Conservation (phyloP, 2,113 vertebrate species). For the Hemibagrus wyckioides region DNA sequence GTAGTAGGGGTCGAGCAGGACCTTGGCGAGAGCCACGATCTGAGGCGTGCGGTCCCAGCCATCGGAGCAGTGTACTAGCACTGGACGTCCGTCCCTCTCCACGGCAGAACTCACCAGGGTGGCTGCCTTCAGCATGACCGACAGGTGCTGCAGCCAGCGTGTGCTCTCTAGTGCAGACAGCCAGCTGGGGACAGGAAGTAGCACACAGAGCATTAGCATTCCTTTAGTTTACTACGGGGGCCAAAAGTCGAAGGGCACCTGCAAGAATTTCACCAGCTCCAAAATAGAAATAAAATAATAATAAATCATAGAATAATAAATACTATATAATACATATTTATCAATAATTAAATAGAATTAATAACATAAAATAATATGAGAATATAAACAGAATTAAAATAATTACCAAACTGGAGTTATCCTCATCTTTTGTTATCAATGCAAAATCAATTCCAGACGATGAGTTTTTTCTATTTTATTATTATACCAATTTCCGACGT, state of each 20-base stretch:
- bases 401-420: too few relatives aligned
- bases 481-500: too few relatives aligned
- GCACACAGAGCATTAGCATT: neutral
- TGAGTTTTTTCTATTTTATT: neutral
- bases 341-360: too few relatives aligned
- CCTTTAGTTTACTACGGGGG: neutral
- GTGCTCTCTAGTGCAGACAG: conserved; percentile 95
- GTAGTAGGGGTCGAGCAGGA: conserved; percentile 95
- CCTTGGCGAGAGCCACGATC: conserved; percentile 91
- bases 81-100: conserved; percentile 90
- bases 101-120: conserved; percentile 89
- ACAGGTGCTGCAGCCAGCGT: conserved; percentile 97
- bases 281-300: neutral
- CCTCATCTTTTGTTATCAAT: neutral
- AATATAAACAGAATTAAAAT: too few relatives aligned
- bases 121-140: conserved; percentile 95
- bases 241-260: neutral
- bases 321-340: too few relatives aligned
- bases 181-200: conserved; percentile 78
- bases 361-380: too few relatives aligned
- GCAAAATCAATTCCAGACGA: neutral
- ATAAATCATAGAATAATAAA: too few relatives aligned
- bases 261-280: neutral
- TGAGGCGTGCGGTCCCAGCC: conserved; percentile 98
- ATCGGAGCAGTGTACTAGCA: conserved; percentile 94